Base-by-base conservation (phyloP, 2,888 invertebrate species). In the Tachina fera region DNA sequence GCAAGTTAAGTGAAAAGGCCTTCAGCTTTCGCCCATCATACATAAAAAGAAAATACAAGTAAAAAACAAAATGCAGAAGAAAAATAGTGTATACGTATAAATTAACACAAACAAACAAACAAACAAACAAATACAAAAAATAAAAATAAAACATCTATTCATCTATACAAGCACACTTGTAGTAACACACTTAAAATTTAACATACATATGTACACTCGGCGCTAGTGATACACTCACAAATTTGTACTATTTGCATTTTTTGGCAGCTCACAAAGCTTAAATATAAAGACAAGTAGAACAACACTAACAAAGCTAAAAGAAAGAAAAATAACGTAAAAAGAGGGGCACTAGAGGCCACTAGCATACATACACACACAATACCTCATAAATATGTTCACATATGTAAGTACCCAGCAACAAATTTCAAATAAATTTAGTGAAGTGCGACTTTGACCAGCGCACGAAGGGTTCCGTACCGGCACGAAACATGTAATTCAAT, bases 211-310 rank as follows among this genome's bases (percentile, higher is more conserved):
- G 6, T 31, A 31, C 31, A 31, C 31, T 89, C 88, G 86, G 80
- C 67, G 76, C 31, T 45, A 51, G 51, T 68, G 68, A 39, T 51
- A 47, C 22, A 41, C 41, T 47, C 22, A 45, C 45, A 70, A 72
- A 53, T 74, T 47, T 83, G 41, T 67, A 49, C 67, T 75, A 84
- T 84, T 82, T 87, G 75, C 82, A 87, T 84, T 83, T 90, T 90
- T 90, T 89, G 91, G 90, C 91, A 88, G 88, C 81, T 89, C 88
- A 88, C 87, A 88, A 88, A 89, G 87, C 86, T 87, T 88, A 89
- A 87, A 87, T 67, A 88, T 51, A 89, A 87, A 88, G 87, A 74
- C 49, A 77, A 56, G 45, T 41, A 41, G 49, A 84, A 56, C 13
- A 60, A 39, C 56, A 79, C 53, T 16, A 65, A 65, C 58, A 80